Evolutionary conservation across 2,797 vertebrate genomes (phyloP).

Genomic region (Syndactyla subalaris): DNA sequence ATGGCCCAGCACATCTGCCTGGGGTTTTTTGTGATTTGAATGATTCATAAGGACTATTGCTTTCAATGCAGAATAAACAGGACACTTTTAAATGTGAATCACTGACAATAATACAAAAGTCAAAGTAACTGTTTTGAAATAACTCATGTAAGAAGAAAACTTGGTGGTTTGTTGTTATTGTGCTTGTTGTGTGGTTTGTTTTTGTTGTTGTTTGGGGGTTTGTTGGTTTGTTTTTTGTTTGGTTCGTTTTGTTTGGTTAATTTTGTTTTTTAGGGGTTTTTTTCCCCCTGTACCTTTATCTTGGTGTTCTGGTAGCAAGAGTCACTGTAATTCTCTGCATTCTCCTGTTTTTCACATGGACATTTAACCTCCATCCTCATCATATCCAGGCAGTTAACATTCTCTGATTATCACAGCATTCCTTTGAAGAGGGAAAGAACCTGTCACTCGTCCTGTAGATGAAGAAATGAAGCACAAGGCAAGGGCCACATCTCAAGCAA

Average conservation of each 20-base stretch:
- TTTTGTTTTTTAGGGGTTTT: neutral
- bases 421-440: neutral
- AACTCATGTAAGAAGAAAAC: neutral
- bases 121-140: neutral
- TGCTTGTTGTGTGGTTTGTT: too few species aligned
- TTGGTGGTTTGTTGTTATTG: neutral
- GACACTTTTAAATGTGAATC: neutral
- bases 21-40: neutral
- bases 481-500: neutral
- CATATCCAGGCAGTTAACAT: neutral
- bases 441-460: neutral
- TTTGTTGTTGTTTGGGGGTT: too few species aligned
- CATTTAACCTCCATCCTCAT: neutral
- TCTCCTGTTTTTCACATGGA: neutral
- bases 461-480: neutral
- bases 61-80: neutral
- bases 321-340: accelerated
- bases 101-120: neutral
- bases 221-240: too few species aligned
- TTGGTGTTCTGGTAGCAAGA: neutral
- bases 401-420: neutral
- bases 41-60: neutral
- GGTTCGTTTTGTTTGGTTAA: too few species aligned
- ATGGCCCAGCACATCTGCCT: neutral
- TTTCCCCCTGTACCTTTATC: neutral